These are phyloP conservation scores for Perognathus longimembris DNA, from an alignment of 2,113 vertebrate species.

Conservation along the genomic window DNA sequence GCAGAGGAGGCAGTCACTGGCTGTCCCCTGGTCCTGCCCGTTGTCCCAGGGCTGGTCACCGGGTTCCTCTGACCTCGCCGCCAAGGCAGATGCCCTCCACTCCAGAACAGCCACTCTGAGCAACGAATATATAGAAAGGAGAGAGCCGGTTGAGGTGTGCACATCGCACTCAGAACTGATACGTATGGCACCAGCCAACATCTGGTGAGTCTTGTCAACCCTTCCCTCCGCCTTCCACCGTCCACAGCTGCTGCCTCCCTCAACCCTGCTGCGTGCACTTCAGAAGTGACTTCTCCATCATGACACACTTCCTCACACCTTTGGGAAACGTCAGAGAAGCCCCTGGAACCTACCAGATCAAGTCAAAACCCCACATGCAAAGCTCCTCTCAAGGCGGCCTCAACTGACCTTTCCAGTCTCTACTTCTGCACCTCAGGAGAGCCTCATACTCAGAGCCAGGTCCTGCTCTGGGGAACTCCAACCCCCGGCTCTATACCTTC, in stretches of 20 bases:
- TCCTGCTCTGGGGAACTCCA: neutral
- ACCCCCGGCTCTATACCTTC: neutral
- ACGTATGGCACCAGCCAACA: neutral
- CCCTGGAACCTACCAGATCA: neutral
- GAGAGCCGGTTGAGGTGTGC: neutral
- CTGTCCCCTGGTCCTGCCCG: neutral
- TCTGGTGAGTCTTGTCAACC: too few relatives aligned
- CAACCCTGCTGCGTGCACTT: neutral
- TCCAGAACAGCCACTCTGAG: neutral
- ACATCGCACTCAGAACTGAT: neutral
- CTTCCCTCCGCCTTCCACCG: neutral
- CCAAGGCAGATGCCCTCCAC: neutral
- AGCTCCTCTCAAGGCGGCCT: neutral
- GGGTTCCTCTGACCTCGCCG: neutral
- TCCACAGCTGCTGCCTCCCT: neutral
- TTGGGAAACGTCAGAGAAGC: slow-evolving; percentile 16
- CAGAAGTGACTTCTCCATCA: neutral
- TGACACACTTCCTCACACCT: neutral
- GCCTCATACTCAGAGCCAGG: neutral
- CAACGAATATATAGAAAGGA: too few relatives aligned
- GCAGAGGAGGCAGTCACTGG: neutral
- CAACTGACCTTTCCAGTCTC: neutral
- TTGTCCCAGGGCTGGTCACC: neutral
- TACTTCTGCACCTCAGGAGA: neutral
- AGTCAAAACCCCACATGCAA: neutral